These are phyloP conservation scores for Phthorimaea operculella DNA, from an alignment of 1,140 invertebrate genomes.

Conservation along the genomic window DNA sequence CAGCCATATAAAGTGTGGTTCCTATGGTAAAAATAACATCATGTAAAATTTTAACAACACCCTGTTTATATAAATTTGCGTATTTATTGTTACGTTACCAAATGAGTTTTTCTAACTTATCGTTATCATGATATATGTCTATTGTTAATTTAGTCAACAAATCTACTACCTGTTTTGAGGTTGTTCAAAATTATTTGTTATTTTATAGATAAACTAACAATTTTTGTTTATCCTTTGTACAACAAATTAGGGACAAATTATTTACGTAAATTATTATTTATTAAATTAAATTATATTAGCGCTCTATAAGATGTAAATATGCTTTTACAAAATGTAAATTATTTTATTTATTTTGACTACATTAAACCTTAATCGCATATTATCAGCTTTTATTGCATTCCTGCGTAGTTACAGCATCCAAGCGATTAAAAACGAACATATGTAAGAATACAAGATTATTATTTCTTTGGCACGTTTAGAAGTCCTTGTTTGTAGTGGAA, in stretches of 20 bases:
- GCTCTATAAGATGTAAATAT: slow-evolving; percentile 56
- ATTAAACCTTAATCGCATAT: slow-evolving; percentile 16
- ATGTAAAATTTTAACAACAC: neutral
- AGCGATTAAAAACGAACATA: neutral
- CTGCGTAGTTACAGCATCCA: neutral
- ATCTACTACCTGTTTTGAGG: too few relatives aligned
- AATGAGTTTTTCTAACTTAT: slow-evolving; percentile 21
- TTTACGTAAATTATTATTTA: slow-evolving; percentile 31
- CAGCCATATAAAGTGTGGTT: neutral
- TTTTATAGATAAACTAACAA: too few relatives aligned
- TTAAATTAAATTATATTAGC: slow-evolving; percentile 54
- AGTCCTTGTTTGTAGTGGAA: too few relatives aligned
- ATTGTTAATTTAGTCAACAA: too few relatives aligned
- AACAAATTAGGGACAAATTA: slow-evolving; percentile 4
- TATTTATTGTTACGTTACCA: slow-evolving; percentile 39
- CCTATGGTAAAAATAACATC: neutral
- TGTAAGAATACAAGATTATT: too few relatives aligned
- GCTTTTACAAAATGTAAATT: slow-evolving; percentile 57
- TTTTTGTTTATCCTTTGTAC: too few relatives aligned
- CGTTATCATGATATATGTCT: too few relatives aligned
- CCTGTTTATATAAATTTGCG: neutral
- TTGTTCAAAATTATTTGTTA: too few relatives aligned
- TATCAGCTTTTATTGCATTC: neutral
- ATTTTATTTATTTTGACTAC: slow-evolving; percentile 57
- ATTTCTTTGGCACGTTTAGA: too few relatives aligned